Evolutionary conservation across 2,888 invertebrate species (phyloP).

Genomic region (Melolontha melolontha): DNA sequence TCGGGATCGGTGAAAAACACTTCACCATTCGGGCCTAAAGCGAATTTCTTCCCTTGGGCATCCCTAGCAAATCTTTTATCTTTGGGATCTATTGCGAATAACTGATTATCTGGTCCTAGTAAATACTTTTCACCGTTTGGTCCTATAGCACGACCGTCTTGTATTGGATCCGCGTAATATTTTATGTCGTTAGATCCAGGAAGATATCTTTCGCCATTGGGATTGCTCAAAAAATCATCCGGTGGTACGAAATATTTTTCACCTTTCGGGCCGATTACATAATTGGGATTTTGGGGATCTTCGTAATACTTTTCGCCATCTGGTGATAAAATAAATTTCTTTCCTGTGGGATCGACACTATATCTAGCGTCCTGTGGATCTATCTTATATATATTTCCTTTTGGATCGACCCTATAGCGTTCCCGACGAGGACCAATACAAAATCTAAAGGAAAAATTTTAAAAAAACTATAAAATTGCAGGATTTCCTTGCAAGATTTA

Average conservation of each 20-base stretch:
- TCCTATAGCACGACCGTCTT: slow-evolving; percentile 34
- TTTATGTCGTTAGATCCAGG: slow-evolving; percentile 38
- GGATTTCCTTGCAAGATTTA: no score
- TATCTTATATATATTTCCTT: slow-evolving; percentile 30
- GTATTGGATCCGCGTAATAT: slow-evolving; percentile 40
- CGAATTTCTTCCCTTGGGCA: slow-evolving; percentile 37
- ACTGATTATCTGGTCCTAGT: slow-evolving; percentile 37
- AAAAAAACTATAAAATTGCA: not conserved
- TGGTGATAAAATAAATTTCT: slow-evolving; percentile 39
- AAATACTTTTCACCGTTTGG: slow-evolving; percentile 42
- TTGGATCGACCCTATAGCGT: slow-evolving; percentile 31
- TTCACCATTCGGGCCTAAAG: slow-evolving; percentile 42
- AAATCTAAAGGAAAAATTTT: slow-evolving; percentile 1
- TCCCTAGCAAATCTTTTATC: slow-evolving; percentile 41
- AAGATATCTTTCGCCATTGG: slow-evolving; percentile 37
- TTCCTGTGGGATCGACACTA: slow-evolving; percentile 16
- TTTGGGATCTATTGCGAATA: slow-evolving; percentile 40
- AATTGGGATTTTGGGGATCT: slow-evolving; percentile 33
- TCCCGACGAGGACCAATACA: slow-evolving; percentile 36
- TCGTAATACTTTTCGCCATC: slow-evolving; percentile 28
- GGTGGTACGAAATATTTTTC: slow-evolving; percentile 31
- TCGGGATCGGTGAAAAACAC: slow-evolving; percentile 38
- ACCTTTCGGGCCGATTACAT: slow-evolving; percentile 34
- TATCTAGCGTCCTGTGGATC: slow-evolving; percentile 39
- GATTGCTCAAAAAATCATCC: slow-evolving; percentile 29